A percentile compares a stretch with the other conserved stretches of the same genome.
These are phyloP conservation scores for Marronus borbonicus DNA, from an alignment of 2,888 invertebrate genomes.

Conservation along the genomic window DNA sequence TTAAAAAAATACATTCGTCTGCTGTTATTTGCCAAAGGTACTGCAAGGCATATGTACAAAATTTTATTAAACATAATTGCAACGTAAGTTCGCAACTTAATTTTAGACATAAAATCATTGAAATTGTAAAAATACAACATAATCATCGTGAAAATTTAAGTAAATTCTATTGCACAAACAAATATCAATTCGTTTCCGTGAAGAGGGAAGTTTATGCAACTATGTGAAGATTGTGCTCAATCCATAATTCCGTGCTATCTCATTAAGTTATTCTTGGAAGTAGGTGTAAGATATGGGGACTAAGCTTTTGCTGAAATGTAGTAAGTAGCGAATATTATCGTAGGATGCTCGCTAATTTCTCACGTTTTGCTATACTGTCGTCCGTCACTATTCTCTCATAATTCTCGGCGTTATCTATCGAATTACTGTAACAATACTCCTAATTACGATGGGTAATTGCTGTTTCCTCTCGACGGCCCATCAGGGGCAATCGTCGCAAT, in stretches of 20 bases:
- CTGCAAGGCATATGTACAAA: no score
- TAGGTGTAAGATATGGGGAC: neutral
- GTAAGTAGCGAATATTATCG: conserved; percentile 17
- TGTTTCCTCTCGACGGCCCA: conserved; percentile 52
- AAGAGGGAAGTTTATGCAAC: no score
- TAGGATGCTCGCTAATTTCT: conserved; percentile 23
- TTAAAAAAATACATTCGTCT: no score
- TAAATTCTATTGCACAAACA: no score
- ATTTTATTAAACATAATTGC: no score
- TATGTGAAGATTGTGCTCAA: no score
- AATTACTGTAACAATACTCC: conserved; percentile 51
- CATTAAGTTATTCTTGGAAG: neutral
- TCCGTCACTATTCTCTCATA: conserved; percentile 16
- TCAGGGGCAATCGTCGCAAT: conserved; percentile 27
- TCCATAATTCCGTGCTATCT: neutral
- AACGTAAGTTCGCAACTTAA: no score
- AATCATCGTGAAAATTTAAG: no score
- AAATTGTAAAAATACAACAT: no score
- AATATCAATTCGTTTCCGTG: no score
- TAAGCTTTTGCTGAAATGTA: neutral
- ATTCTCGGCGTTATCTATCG: conserved; percentile 44
- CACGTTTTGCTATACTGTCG: conserved; percentile 1
- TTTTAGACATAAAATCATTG: no score
- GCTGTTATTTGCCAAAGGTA: no score
- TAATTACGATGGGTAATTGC: conserved; percentile 52